Evolutionary conservation across 92 coral and sea anemone genomes (phyloP), one percentile per base, ranked within the genome.

Genomic region (Siderastrea radians): DNA sequence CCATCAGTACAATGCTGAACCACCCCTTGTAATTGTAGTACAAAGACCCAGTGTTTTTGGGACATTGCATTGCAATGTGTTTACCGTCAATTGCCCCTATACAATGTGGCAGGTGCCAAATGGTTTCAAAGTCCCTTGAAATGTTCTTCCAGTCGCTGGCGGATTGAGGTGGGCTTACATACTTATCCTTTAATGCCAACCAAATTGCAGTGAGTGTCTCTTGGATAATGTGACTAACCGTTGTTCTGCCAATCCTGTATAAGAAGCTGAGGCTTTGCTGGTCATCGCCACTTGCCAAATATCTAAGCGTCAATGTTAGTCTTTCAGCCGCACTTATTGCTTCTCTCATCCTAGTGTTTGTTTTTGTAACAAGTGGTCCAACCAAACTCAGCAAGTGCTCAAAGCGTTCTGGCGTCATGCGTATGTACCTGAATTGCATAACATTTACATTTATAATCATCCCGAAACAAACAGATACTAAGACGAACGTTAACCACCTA

Each of bases 71-170:
- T 62, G 81, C 80, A 66, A 91, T 50, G 74, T 91, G 94, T 68
- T 91, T 91, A 50, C 91, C 91, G 75, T 91, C 94, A 19, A 81
- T 48, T 3, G 89, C 90, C 54, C 92, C 87, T 47, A 83, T 63
- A 44, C 95, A 88, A 72, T 78, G 89, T 17, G 91, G 94, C 1
- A 87, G 57, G 46, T 87, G 78, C 92, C 87, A 88, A 6, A n/a
- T 45, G 6, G 55, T 70, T 75, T 92, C 90, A 79, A 88, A 83
- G 63, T 82, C 83, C n/a, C 49, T 49, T 15, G 86, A 60, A 77
- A 83, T 91, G 61, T 78, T 57, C 64, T 65, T 46, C 91, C 88
- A 87, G 46, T 91, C 94, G 8, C 78, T 80, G 58, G 65, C 73
- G 17, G 45, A 59, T 75, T 69, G 68, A 63, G 94, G 91, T 80